Evolutionary conservation across 2,797 vertebrate genomes (phyloP), one percentile per base, ranked within the genome.

Genomic region (Molossus alvarezi): DNA sequence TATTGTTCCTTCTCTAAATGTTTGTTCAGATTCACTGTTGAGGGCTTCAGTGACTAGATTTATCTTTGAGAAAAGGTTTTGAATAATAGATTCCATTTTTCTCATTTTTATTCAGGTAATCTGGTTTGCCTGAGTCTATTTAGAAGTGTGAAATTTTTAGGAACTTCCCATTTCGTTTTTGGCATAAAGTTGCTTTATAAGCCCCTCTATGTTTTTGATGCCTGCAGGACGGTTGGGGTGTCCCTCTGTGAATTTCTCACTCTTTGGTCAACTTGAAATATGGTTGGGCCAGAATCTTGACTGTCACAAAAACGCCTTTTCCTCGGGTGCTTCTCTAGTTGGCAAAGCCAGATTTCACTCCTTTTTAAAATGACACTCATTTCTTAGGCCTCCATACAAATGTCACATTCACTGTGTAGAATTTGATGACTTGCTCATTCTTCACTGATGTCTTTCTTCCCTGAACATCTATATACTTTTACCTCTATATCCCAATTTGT

Each of bases 41-140:
- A 91, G 88, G 27, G 1, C 33, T 85, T 72, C 57, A 55, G 37
- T 17, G 37, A 45, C 33, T 17, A 45, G 9, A 37, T 7, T 89
- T 88, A 80, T 91, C 62, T 62, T 75, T 73, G 62, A 45, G 48
- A 73, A 51, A 45, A 87, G 11, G 8, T 69, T 84, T 69, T 84
- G 51, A 71, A 60, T 53, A 71, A 75, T n/a, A 11, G 10, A 8
- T 82, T 81, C 33, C 27, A 14, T 53, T 72, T 86, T 25, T 79
- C 62, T 82, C 29, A 57, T 37, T 51, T 11, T 67, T 58, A 80
- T 77, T 64, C 67, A 45, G 55, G 13, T 27, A 64, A 64, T 45
- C 8, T 67, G 3, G 25, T 86, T 82, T 89, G 69, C 55, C n/a
- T 69, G 20, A 85, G n/a, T 55, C 55, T 60, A 37, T 41, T 72